Conservation (phyloP, 2,888 invertebrate genomes). For the Adelognathus sp. region DNA sequence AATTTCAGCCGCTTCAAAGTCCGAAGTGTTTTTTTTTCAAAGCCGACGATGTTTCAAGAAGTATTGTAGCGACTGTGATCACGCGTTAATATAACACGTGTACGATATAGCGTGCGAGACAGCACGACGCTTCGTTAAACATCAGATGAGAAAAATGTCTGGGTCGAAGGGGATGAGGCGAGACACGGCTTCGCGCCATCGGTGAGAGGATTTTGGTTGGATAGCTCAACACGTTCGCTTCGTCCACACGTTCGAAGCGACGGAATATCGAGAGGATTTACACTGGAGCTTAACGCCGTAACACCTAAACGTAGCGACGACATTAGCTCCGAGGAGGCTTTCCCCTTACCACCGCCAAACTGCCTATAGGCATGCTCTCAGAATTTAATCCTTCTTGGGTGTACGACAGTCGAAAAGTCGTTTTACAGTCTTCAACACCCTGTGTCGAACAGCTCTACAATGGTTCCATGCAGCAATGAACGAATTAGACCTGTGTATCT, state of each 20-base stretch:
- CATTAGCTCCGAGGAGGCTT: slow-evolving; percentile 45
- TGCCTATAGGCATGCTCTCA: not conserved
- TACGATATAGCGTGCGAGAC: slow-evolving; percentile 3
- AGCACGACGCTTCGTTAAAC: slow-evolving; percentile 40
- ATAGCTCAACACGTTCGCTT: slow-evolving; percentile 34
- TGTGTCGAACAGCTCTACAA: no score
- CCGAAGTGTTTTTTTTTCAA: no score
- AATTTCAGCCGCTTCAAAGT: no score
- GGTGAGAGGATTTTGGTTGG: slow-evolving; percentile 27
- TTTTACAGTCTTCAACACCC: no score
- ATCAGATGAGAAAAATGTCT: slow-evolving; percentile 21
- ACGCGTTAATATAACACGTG: slow-evolving; percentile 21
- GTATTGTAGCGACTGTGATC: not conserved
- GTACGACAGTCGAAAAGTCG: no score
- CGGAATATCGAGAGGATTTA: slow-evolving; percentile 45
- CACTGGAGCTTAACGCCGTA: slow-evolving; percentile 21
- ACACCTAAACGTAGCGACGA: slow-evolving; percentile 44
- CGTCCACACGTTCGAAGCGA: not conserved
- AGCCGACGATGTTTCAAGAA: not conserved
- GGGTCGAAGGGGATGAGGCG: slow-evolving; percentile 15
- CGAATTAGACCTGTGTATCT: no score
- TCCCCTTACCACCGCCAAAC: slow-evolving; percentile 6
- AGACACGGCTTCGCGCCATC: slow-evolving; percentile 18
- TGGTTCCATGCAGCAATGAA: no score
- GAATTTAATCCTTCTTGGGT: slow-evolving; percentile 40